Base-by-base conservation (phyloP, 1,140 invertebrate genomes). In the Heliconius melpomene region DNA sequence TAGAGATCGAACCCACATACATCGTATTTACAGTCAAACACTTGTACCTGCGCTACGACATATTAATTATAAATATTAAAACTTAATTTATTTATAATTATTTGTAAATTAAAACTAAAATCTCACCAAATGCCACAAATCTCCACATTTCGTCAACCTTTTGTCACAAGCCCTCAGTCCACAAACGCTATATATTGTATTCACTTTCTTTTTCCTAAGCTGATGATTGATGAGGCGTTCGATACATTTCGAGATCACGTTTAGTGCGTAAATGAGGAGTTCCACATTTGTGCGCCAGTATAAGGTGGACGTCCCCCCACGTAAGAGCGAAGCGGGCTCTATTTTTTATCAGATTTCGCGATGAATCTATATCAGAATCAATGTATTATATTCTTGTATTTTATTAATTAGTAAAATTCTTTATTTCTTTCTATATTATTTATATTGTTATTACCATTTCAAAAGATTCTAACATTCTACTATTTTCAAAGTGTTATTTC, bases 61-160 rank as follows among this genome's bases (percentile, higher is more conserved):
- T 32, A 32, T 46, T 46, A 11, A 40, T 13, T 40, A 16, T 16
- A 5, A 46, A 46, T 46, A 46, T 40, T 5, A 46, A 46, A 46
- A 46, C 13, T 5, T 46, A 46, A 46, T 1, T 13, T 46, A 46
- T 46, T 46, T 46, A 16, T 46, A 13, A 40, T 40, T 40, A 40
- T 40, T 13, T 5, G 3, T 16, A 46, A 5, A 46, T 46, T 5
- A 46, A 46, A 46, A 5, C 40, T 11, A 40, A 32, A 72, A 36
- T 72, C 82, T 83, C 29, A 83, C 82, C 71, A 26, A 79, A 75
- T 46, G 79, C 66, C 46, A 81, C 26, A 20, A 79, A 75, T 54
- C 50, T 79, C 82, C 77, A 77, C 82, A 83, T 83, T 50, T 46
- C 38, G 71, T 75, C 29, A 83, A 72, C 26, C 32, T 66, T 9